Percentiles rank a stretch among this genome's conserved stretches.
phyloP scores from a whole-genome alignment of 2,797 vertebrate species.

The Eulemur albifrons region DNA sequence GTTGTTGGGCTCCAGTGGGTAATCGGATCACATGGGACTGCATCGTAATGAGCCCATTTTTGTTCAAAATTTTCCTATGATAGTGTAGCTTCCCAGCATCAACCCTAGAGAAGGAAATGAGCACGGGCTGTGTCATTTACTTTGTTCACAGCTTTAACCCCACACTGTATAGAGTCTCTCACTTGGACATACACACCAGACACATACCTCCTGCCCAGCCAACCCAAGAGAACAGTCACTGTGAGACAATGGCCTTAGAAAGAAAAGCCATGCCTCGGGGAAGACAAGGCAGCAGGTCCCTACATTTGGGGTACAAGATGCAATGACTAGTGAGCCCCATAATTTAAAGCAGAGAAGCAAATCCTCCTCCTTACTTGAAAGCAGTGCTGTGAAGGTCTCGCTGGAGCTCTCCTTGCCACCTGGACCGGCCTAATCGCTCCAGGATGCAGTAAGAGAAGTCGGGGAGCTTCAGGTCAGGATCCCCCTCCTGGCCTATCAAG shows the following conservation, averaged over 20 bases:
- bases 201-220: neutral
- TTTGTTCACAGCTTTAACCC: neutral
- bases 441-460: constrained; percentile 95
- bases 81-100: constrained; percentile 97
- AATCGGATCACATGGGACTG: constrained; percentile 91
- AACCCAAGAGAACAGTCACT: neutral
- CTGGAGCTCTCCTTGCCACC: constrained; percentile 98
- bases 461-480: constrained; percentile 92
- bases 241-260: neutral
- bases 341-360: neutral
- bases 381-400: constrained; percentile 90
- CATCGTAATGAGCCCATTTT: constrained; percentile 91
- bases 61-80: constrained; percentile 91
- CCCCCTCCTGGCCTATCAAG: constrained; percentile 90
- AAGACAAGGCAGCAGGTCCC: neutral
- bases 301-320: neutral
- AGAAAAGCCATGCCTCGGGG: neutral
- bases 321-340: neutral
- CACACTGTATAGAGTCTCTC: neutral
- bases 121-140: neutral
- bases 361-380: constrained; percentile 88
- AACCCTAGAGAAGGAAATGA: constrained; percentile 83
- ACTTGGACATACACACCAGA: neutral
- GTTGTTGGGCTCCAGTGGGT: constrained; percentile 89
- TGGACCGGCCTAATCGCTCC: constrained; percentile 93